Percentiles rank a stretch among this genome's conserved stretches.
Evolutionary conservation across 1,140 invertebrate species (phyloP).

Genomic region (Glomeris maerens): DNA sequence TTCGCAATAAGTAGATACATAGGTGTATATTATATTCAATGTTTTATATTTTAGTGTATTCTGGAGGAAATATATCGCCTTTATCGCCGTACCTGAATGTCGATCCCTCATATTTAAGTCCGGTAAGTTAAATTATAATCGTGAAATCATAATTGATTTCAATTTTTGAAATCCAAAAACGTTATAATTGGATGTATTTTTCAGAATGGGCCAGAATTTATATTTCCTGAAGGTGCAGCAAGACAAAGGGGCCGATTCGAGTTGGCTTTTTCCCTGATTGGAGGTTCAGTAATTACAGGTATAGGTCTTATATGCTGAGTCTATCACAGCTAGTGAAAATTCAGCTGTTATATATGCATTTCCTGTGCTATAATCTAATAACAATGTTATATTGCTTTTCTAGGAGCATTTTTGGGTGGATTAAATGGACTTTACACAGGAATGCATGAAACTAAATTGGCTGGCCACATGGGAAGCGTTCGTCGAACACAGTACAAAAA

Average conservation of each 20-base stretch:
- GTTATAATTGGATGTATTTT: constrained; percentile 12
- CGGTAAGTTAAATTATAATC: constrained; percentile 36
- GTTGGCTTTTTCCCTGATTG: constrained; percentile 84
- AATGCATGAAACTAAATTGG: constrained; percentile 60
- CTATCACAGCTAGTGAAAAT: neutral
- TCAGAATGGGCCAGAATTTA: constrained; percentile 56
- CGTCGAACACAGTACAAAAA: constrained; percentile 68
- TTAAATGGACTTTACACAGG: constrained; percentile 71
- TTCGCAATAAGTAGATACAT: neutral
- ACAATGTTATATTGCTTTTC: constrained; percentile 12
- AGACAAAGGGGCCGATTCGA: constrained; percentile 69
- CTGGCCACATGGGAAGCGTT: constrained; percentile 71
- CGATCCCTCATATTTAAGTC: constrained; percentile 66
- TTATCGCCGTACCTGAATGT: constrained; percentile 85
- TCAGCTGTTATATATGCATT: constrained; percentile 49
- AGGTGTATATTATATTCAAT: constrained; percentile 8
- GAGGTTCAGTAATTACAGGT: constrained; percentile 39
- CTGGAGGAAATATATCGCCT: constrained; percentile 22
- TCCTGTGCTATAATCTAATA: too few species aligned
- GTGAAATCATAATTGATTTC: neutral
- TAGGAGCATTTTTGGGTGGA: constrained; percentile 70
- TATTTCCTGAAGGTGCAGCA: constrained; percentile 74
- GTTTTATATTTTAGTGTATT: constrained; percentile 24
- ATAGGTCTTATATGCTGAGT: constrained; percentile 1
- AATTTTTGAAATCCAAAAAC: constrained; percentile 3